Evolutionary conservation across 2,113 vertebrate genomes (phyloP).

Genomic region (Symphodus melops): DNA sequence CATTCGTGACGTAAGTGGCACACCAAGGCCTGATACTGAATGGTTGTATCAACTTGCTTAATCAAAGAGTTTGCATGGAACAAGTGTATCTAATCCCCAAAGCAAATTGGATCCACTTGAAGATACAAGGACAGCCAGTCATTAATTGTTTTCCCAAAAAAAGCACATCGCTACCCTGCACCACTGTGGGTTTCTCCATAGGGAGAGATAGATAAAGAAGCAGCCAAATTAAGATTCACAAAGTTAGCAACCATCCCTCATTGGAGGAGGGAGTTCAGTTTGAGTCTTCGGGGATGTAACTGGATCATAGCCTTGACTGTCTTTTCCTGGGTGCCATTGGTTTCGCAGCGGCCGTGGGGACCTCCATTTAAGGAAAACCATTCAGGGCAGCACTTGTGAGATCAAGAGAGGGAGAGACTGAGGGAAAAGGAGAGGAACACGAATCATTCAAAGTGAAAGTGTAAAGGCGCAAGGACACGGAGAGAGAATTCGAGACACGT

Average conservation of each 20-base stretch:
- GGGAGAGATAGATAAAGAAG: conserved; percentile 22
- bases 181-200: conserved; percentile 18
- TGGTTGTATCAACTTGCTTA: conserved; percentile 50
- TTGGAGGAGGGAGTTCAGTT: conserved; percentile 32
- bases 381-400: conserved; percentile 65
- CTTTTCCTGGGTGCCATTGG: conserved; percentile 45
- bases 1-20: background rate
- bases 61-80: conserved; percentile 56
- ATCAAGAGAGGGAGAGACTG: conserved; percentile 20
- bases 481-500: background rate
- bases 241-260: conserved; percentile 28
- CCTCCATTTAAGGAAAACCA: conserved; percentile 73
- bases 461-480: background rate
- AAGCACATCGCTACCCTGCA: conserved; percentile 36
- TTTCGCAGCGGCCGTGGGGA: conserved; percentile 49
- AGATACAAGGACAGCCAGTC: conserved; percentile 54
- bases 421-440: conserved; percentile 4
- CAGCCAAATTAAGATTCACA: conserved; percentile 52
- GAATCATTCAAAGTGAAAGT: conserved; percentile 18
- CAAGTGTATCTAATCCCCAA: conserved; percentile 59
- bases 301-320: conserved; percentile 43
- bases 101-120: conserved; percentile 61
- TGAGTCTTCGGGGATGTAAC: conserved; percentile 34
- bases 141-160: conserved; percentile 69
- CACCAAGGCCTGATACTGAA: conserved; percentile 22